A percentile compares a stretch with the other conserved stretches of the same genome.
These are phyloP conservation scores for Amblyteles armatorius DNA, from an alignment of 2,888 invertebrate species.

Conservation along the genomic window DNA sequence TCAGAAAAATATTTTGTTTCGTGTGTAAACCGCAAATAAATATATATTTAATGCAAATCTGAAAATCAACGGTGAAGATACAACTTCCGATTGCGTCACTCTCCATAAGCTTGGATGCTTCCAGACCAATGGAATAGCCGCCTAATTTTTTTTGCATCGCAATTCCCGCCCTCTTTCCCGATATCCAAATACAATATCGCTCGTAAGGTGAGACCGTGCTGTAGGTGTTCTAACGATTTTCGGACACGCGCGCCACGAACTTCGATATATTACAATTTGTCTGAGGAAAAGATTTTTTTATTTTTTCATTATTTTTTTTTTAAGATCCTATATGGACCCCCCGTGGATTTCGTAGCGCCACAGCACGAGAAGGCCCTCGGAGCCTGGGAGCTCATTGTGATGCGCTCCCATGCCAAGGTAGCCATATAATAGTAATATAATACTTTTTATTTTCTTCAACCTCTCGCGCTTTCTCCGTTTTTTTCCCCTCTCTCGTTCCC, in stretches of 20 bases:
- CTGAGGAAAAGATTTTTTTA: conserved; percentile 72
- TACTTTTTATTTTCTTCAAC: conserved; percentile 47
- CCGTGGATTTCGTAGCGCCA: conserved; percentile 71
- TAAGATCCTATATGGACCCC: conserved; percentile 68
- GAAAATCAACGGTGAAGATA: too few species aligned
- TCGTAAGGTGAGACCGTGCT: background rate
- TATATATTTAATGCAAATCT: too few species aligned
- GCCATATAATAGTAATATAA: conserved; percentile 57
- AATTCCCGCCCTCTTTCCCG: background rate
- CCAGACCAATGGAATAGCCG: too few species aligned
- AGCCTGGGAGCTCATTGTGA: conserved; percentile 61
- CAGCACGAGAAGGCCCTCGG: conserved; percentile 39
- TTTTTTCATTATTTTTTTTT: conserved; percentile 44
- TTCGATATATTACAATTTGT: conserved; percentile 81
- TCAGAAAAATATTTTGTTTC: too few species aligned
- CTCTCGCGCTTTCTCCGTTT: conserved; percentile 19
- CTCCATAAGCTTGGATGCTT: too few species aligned
- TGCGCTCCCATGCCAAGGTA: conserved; percentile 49
- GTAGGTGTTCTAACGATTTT: conserved; percentile 48
- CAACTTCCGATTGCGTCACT: too few species aligned
- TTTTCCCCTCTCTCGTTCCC: conserved; percentile 24
- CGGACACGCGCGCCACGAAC: conserved; percentile 60
- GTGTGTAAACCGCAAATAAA: too few species aligned
- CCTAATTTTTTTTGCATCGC: background rate
- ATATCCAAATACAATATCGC: background rate